Conservation (phyloP, 2,888 invertebrate genomes). For the Notocelia uddmanniana region DNA sequence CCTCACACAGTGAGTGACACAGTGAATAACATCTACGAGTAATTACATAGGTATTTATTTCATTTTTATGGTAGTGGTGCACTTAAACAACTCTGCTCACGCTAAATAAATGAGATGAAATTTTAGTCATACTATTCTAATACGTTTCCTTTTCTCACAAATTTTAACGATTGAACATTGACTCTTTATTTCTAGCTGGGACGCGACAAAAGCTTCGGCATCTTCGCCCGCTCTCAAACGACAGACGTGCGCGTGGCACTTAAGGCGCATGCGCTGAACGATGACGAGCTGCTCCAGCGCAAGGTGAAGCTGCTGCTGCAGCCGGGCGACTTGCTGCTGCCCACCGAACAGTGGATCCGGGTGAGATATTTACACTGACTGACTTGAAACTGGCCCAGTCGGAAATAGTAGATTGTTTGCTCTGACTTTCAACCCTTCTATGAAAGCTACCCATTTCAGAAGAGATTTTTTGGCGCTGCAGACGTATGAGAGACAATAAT, state of each 20-base stretch:
- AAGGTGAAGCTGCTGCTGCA: slow-evolving; percentile 80
- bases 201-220: slow-evolving; percentile 78
- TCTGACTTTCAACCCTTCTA: no score
- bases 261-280: slow-evolving; percentile 63
- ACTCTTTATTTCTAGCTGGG: slow-evolving; percentile 68
- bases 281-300: slow-evolving; percentile 74
- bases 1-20: not conserved
- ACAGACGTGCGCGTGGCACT: slow-evolving; percentile 70
- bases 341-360: slow-evolving; percentile 81
- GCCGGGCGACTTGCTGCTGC: slow-evolving; percentile 81
- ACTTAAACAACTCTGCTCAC: no score
- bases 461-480: no score
- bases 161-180: not conserved
- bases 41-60: no score
- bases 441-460: no score
- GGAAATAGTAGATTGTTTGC: no score
- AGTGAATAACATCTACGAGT: not conserved
- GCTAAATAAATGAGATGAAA: no score
- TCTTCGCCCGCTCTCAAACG: slow-evolving; percentile 75
- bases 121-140: no score
- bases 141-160: no score
- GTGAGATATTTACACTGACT: slow-evolving; percentile 61
- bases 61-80: no score
- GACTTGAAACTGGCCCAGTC: no score
- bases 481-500: no score